Conservation (phyloP, 37 sponge, comb jelly and placozoan species). For the Ianthella basta region DNA sequence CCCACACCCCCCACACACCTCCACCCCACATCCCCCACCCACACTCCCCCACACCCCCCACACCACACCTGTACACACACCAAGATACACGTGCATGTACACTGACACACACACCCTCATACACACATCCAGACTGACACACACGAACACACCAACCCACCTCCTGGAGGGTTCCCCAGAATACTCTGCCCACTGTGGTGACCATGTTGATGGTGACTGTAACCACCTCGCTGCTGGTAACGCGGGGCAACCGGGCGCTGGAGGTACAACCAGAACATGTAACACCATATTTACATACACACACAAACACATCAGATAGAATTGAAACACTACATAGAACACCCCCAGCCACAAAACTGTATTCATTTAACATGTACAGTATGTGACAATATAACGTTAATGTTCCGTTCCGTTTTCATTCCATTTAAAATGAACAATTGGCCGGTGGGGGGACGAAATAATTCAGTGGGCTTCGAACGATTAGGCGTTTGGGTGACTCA, state of each 20-base stretch:
- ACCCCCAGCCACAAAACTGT: no score
- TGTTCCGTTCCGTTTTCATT: no score
- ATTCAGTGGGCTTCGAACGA: no score
- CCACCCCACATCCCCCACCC: no score
- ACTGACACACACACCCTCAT: constrained; percentile 19
- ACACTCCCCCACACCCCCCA: no score
- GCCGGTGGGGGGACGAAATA: no score
- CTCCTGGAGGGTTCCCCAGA: not conserved
- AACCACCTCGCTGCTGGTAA: constrained; percentile 25
- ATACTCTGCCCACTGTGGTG: not conserved
- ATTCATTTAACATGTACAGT: no score
- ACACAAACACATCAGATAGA: not conserved
- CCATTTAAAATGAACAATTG: no score
- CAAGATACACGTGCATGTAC: constrained; percentile 3
- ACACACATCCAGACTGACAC: constrained; percentile 18
- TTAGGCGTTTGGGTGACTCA: no score
- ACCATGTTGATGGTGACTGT: not conserved
- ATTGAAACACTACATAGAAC: not conserved
- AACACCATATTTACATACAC: not conserved
- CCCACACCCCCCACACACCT: no score
- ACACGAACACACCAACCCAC: not conserved
- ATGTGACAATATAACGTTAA: no score
- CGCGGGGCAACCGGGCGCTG: not conserved
- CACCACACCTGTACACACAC: constrained; percentile 20
- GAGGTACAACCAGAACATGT: not conserved